Evolutionary conservation across 2,113 vertebrate genomes (phyloP).

Genomic region (Phyllostomus hastatus): DNA sequence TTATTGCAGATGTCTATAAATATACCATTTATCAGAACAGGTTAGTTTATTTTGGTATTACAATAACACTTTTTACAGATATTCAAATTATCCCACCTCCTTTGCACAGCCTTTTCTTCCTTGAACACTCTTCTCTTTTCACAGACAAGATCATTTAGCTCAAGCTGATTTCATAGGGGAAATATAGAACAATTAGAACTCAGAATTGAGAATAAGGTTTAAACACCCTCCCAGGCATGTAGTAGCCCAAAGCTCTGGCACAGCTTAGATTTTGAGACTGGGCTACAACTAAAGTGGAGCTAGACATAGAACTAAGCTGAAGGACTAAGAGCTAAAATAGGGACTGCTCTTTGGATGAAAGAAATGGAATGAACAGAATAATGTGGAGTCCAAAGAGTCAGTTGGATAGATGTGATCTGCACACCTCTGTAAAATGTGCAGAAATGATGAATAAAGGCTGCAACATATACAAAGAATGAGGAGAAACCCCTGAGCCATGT

Average conservation of each 20-base stretch:
- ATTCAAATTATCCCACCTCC: conserved; percentile 25
- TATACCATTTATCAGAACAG: conserved; percentile 69
- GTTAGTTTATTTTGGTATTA: conserved; percentile 62
- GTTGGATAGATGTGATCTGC: not conserved
- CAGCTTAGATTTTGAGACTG: not conserved
- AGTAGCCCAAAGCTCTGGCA: not conserved
- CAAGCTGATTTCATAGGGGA: not conserved
- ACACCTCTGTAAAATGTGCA: not conserved
- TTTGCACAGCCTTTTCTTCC: not conserved
- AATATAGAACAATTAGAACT: not conserved
- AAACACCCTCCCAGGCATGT: not conserved
- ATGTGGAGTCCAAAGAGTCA: not conserved
- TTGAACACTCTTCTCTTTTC: conserved; percentile 2
- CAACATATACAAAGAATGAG: not conserved
- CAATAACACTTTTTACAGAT: conserved; percentile 54
- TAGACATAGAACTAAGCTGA: not conserved
- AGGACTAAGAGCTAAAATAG: not conserved
- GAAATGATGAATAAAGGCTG: not conserved
- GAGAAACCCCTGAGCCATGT: not conserved
- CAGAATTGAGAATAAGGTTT: conserved; percentile 8
- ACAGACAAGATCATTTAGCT: not conserved
- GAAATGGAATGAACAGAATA: not conserved
- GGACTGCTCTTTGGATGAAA: not conserved
- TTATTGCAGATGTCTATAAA: conserved; percentile 69
- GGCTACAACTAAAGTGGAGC: not conserved